phyloP scores from a whole-genome alignment of 2,888 invertebrate genomes.

The Drosophila atripex region DNA sequence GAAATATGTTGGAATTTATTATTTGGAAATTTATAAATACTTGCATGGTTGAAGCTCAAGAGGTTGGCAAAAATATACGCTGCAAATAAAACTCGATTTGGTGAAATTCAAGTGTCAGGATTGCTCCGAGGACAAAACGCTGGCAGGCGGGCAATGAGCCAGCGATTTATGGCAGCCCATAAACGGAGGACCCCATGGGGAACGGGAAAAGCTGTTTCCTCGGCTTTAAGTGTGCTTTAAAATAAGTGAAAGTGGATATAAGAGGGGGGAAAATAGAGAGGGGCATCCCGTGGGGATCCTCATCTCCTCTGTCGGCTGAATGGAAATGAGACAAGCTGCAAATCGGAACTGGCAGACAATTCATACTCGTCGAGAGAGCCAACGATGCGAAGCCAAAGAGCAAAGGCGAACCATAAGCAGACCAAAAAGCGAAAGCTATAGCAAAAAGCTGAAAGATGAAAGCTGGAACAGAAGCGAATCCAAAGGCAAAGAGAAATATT shows the following conservation, averaged over 20 bases:
- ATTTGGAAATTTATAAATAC: background rate
- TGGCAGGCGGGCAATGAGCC: constrained; percentile 32
- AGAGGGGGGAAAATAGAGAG: background rate
- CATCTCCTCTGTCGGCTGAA: constrained; percentile 15
- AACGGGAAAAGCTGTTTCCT: background rate
- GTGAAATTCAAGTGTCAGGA: background rate
- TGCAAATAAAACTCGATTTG: background rate
- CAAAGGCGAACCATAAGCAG: constrained; percentile 5
- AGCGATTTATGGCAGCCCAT: constrained; percentile 33
- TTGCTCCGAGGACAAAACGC: constrained; percentile 6
- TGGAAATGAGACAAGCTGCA: constrained; percentile 46
- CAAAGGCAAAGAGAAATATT: constrained; percentile 48
- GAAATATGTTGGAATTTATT: background rate
- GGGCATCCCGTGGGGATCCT: background rate
- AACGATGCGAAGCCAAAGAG: constrained; percentile 34
- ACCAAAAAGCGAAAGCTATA: constrained; percentile 6
- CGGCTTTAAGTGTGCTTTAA: constrained; percentile 30
- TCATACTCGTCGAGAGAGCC: constrained; percentile 28
- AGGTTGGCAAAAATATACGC: background rate
- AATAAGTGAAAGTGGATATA: background rate
- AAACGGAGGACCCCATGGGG: constrained; percentile 17
- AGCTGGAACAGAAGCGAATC: constrained; percentile 9
- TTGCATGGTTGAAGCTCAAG: background rate
- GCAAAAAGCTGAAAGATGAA: constrained; percentile 26
- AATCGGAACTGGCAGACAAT: constrained; percentile 37